Evolutionary conservation across 92 coral and sea anemone genomes (phyloP).

Genomic region (Actinostola sp.): DNA sequence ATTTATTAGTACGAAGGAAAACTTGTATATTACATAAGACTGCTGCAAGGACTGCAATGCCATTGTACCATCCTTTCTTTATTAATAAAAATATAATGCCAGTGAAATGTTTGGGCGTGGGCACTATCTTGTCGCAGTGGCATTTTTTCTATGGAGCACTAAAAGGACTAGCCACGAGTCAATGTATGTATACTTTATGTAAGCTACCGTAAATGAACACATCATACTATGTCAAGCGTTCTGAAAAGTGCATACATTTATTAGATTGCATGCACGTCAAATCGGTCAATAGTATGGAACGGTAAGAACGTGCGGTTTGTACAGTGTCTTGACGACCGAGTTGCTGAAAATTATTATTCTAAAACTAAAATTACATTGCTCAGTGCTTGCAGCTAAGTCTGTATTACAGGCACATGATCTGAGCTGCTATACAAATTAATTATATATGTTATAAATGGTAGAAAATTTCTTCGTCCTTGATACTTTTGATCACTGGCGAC

Average conservation of each 20-base stretch:
- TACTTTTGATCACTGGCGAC: slow-evolving; percentile 74
- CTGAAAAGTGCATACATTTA: slow-evolving; percentile 97
- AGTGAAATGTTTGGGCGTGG: slow-evolving; percentile 34
- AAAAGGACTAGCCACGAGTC: slow-evolving; percentile 22
- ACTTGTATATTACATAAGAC: not conserved
- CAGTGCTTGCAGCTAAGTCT: slow-evolving; percentile 49
- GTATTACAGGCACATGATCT: slow-evolving; percentile 47
- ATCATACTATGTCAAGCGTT: slow-evolving; percentile 45
- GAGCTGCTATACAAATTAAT: slow-evolving; percentile 93
- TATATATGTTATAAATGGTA: slow-evolving; percentile 92
- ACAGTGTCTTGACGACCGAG: slow-evolving; percentile 86
- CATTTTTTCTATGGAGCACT: slow-evolving; percentile 23
- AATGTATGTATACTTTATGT: slow-evolving; percentile 31
- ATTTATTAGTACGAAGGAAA: not conserved
- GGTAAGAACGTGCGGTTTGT: slow-evolving; percentile 95
- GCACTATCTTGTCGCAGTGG: slow-evolving; percentile 31
- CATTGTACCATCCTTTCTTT: slow-evolving; percentile 35
- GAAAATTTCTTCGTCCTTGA: slow-evolving; percentile 87
- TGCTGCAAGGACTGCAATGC: slow-evolving; percentile 5
- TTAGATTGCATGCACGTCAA: slow-evolving; percentile 82
- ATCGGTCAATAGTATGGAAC: slow-evolving; percentile 82
- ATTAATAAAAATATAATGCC: slow-evolving; percentile 43
- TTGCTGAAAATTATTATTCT: slow-evolving; percentile 90
- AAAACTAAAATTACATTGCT: slow-evolving; percentile 92
- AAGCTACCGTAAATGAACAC: slow-evolving; percentile 29